These are phyloP conservation scores for Metopia argyrocephala DNA, from an alignment of 2,888 invertebrate genomes.

Conservation along the genomic window DNA sequence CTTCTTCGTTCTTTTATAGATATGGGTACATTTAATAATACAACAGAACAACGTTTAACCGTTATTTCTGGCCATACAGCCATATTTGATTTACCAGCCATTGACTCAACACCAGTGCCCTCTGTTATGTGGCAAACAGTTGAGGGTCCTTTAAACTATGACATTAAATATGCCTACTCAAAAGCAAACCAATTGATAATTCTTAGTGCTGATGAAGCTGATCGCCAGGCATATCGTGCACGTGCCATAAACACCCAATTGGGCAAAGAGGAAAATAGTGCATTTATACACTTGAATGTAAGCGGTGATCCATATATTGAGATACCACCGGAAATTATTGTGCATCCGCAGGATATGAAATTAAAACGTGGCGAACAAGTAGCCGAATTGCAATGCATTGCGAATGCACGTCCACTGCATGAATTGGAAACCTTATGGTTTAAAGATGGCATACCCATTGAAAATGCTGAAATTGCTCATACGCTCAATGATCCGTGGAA, in stretches of 20 bases:
- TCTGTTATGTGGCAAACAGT: conserved; percentile 93
- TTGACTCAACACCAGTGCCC: conserved; percentile 91
- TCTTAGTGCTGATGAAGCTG: conserved; percentile 86
- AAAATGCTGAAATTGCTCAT: conserved; percentile 87
- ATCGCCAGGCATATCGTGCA: conserved; percentile 89
- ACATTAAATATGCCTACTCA: conserved; percentile 89
- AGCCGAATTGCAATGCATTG: conserved; percentile 92
- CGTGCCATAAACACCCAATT: conserved; percentile 92
- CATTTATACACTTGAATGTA: conserved; percentile 87
- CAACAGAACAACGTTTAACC: conserved; percentile 83
- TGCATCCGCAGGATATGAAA: conserved; percentile 89
- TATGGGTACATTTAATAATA: conserved; percentile 90
- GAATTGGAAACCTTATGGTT: conserved; percentile 93
- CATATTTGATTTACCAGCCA: conserved; percentile 88
- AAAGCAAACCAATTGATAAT: conserved; percentile 87
- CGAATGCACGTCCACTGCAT: conserved; percentile 91
- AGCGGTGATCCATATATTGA: conserved; percentile 85
- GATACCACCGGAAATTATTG: conserved; percentile 90
- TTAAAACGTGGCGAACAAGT: conserved; percentile 88
- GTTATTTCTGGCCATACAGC: conserved; percentile 90
- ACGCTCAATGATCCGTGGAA: conserved; percentile 94
- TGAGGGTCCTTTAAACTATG: conserved; percentile 85
- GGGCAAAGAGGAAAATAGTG: conserved; percentile 93
- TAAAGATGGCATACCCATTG: conserved; percentile 92
- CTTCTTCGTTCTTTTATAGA: conserved; percentile 80